Percentiles rank a stretch among this genome's conserved stretches.
Evolutionary conservation across 1,140 invertebrate species (phyloP).

Genomic region (Hypothenemus hampei): DNA sequence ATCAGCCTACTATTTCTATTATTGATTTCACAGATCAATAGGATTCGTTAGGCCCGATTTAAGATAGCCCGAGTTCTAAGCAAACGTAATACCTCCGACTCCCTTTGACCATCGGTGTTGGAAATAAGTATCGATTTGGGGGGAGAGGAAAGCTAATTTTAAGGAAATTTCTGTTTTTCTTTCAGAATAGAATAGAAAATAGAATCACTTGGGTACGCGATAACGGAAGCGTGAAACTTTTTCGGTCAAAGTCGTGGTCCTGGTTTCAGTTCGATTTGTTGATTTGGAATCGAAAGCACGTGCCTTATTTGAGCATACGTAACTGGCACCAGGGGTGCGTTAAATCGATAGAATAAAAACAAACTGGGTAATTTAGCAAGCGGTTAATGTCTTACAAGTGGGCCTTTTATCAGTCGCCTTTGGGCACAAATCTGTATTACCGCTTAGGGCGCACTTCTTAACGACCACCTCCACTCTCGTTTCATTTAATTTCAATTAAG

Average conservation of each 20-base stretch:
- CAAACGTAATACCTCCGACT: slow-evolving; percentile 26
- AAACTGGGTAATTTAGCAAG: slow-evolving; percentile 41
- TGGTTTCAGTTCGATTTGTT: too few relatives aligned
- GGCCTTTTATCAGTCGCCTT: slow-evolving; percentile 38
- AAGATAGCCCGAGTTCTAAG: slow-evolving; percentile 23
- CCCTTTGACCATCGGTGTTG: too few relatives aligned
- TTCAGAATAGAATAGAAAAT: too few relatives aligned
- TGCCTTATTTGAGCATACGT: slow-evolving; percentile 18
- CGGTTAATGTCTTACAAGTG: slow-evolving; percentile 40
- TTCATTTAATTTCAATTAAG: too few relatives aligned
- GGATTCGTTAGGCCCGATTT: slow-evolving; percentile 37
- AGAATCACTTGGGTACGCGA: too few relatives aligned
- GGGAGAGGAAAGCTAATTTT: too few relatives aligned
- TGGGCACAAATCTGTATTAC: slow-evolving; percentile 41
- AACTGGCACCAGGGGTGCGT: slow-evolving; percentile 30
- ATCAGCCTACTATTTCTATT: too few relatives aligned
- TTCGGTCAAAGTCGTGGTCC: too few relatives aligned
- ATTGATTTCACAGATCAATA: slow-evolving; percentile 34
- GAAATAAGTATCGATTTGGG: too few relatives aligned
- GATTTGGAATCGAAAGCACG: too few relatives aligned
- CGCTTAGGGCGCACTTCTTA: slow-evolving; percentile 35
- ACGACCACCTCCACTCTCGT: slow-evolving; percentile 41
- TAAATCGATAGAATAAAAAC: slow-evolving; percentile 39
- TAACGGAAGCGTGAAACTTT: too few relatives aligned
- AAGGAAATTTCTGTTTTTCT: too few relatives aligned